Evolutionary conservation across 2,888 invertebrate species (phyloP).

Genomic region (Allophyes oxyacanthae): DNA sequence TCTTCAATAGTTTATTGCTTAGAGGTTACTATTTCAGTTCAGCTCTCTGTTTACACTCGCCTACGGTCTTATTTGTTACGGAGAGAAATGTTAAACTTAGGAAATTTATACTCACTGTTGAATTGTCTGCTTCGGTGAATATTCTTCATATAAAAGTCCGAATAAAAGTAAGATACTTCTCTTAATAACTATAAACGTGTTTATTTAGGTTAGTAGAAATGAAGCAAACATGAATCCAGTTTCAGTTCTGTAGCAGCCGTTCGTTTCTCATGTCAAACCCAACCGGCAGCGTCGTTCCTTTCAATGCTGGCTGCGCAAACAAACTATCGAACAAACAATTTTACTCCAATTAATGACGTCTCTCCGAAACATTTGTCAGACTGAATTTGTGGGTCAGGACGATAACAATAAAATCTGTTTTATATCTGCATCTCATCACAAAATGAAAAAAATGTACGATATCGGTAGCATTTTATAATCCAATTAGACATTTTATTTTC

Average conservation of each 20-base stretch:
- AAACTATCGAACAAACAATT: conserved; percentile 55
- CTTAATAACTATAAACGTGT: conserved; percentile 28
- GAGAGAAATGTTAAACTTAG: conserved; percentile 1
- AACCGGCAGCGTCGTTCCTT: conserved; percentile 40
- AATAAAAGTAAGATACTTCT: conserved; percentile 17
- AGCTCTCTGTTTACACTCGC: conserved; percentile 39
- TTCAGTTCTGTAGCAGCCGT: conserved; percentile 29
- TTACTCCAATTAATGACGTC: conserved; percentile 56
- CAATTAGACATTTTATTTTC: background rate
- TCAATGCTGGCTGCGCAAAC: conserved; percentile 44
- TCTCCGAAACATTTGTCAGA: conserved; percentile 39
- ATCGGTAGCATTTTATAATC: conserved; percentile 13
- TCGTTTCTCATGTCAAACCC: conserved; percentile 50
- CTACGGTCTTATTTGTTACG: background rate
- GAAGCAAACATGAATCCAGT: conserved; percentile 43
- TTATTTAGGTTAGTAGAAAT: conserved; percentile 50
- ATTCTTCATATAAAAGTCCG: conserved; percentile 15
- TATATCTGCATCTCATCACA: conserved; percentile 32
- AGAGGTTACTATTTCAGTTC: conserved; percentile 28
- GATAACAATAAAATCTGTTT: conserved; percentile 30
- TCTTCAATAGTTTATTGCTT: conserved; percentile 50
- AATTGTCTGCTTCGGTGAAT: conserved; percentile 5
- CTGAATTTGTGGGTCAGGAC: conserved; percentile 24
- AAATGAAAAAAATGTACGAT: conserved; percentile 4
- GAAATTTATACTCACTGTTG: conserved; percentile 3